Percentiles rank a stretch among this genome's conserved stretches.
phyloP scores from a whole-genome alignment of 2,888 invertebrate species.

The Alloplasta piceator region DNA sequence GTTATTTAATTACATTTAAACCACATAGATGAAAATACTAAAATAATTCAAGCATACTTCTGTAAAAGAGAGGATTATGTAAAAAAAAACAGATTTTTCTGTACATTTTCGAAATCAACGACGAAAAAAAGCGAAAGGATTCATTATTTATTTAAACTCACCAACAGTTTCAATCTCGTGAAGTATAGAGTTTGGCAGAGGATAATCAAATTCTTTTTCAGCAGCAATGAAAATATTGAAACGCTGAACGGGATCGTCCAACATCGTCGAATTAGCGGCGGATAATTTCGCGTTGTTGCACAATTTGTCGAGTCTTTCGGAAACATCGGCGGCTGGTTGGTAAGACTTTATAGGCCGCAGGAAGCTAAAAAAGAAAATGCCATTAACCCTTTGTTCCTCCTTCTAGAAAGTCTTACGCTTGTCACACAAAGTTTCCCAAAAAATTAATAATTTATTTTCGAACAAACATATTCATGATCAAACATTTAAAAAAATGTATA shows the following conservation, averaged over 20 bases:
- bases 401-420: too few species aligned
- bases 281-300: slow-evolving; percentile 85
- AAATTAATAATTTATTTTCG: too few species aligned
- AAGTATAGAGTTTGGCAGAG: slow-evolving; percentile 93
- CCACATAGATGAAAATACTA: too few species aligned
- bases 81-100: too few species aligned
- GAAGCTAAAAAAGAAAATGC: slow-evolving; percentile 86
- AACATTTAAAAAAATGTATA: too few species aligned
- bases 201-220: slow-evolving; percentile 89
- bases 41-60: too few species aligned
- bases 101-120: too few species aligned
- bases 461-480: too few species aligned
- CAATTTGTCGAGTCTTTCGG: slow-evolving; percentile 86
- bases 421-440: too few species aligned
- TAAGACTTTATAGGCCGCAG: slow-evolving; percentile 90
- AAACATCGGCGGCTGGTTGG: slow-evolving; percentile 88
- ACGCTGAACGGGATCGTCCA: slow-evolving; percentile 85
- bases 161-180: slow-evolving; percentile 89
- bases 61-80: too few species aligned
- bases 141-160: slow-evolving; percentile 78
- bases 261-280: slow-evolving; percentile 80
- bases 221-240: slow-evolving; percentile 89
- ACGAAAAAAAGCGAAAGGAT: neutral
- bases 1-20: too few species aligned
- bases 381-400: slow-evolving; percentile 14